Evolutionary conservation across 2,888 invertebrate species (phyloP).

Genomic region (Argyresthia albistria): DNA sequence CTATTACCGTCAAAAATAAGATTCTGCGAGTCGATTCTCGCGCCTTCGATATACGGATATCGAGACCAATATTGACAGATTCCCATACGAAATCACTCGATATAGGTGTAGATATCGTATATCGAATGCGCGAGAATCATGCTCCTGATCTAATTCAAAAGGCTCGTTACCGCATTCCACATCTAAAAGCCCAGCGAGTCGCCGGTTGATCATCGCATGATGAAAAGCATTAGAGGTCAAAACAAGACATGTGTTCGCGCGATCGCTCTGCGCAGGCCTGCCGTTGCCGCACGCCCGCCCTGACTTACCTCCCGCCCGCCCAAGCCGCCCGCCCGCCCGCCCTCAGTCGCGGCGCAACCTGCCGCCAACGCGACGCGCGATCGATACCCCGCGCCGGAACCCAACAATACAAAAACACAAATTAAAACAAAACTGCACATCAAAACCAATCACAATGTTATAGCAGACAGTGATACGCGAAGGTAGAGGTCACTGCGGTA

Average conservation of each 20-base stretch:
- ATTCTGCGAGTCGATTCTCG: too few species aligned
- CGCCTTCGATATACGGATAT: too few species aligned
- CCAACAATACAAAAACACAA: conserved; percentile 5
- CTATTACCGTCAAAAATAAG: too few species aligned
- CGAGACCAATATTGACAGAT: too few species aligned
- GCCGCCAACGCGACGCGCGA: conserved; percentile 54
- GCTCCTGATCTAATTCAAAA: too few species aligned
- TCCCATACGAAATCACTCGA: too few species aligned
- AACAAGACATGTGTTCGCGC: conserved; percentile 39
- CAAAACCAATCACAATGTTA: neutral
- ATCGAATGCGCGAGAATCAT: too few species aligned
- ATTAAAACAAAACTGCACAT: conserved; percentile 8
- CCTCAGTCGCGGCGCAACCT: conserved; percentile 62
- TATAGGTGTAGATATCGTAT: too few species aligned
- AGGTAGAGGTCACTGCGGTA: conserved; percentile 8
- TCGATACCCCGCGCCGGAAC: conserved; percentile 31
- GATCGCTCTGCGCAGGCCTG: conserved; percentile 25
- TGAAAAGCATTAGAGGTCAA: conserved; percentile 26
- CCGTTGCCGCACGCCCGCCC: conserved; percentile 3
- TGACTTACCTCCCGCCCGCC: too few species aligned
- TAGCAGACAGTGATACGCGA: neutral
- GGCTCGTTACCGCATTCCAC: too few species aligned
- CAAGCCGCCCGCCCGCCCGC: conserved; percentile 22
- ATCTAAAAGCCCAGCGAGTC: too few species aligned
- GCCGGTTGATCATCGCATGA: neutral